Base-by-base conservation (phyloP, 2,888 invertebrate genomes). In the Hermaeophaga mercurialis region DNA sequence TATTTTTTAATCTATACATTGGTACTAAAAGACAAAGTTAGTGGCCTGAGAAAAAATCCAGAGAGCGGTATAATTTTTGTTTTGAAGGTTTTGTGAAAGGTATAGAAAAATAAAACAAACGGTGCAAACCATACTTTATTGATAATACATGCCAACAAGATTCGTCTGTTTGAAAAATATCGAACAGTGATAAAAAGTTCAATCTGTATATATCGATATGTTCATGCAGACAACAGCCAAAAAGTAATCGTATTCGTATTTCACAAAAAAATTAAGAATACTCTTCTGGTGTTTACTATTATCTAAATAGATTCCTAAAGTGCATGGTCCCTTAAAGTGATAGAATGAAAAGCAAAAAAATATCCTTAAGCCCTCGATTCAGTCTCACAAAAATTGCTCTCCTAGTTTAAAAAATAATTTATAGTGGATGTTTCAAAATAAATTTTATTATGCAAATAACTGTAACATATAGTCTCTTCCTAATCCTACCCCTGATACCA, bases 121-220 rank as follows among this genome's bases (percentile, higher is more conserved):
- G 57, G 56, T 64, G 62, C 56, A 63, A 65, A 59, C 59, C 58
- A 63, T 49, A 63, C 61, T 66, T 67, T 67, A 67, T 67, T 67
- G 56, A 65, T 62, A 62, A 57, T 62, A 64, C 67, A 66, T 66
- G 67, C 67, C 65, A 66, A 67, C 66, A 67, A 64, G 62, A 6
- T 22, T 19, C 19, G 44, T 59, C 54, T 55, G 55, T 56, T 58
- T 56, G 44, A 53, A 45, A 53, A 56, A 52, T 55, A 53, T 58
- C 41, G 55, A 50, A 31, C 17, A 22, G 26, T 44, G 28, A 41
- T 58, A 45, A 55, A 57, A 45, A 49, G 38, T 34, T 28, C 33
- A 55, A 36, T 41, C 9, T 48, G n/a, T 43, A 45, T 17, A 36
- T 36, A 38, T 54, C 43, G 43, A 43, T 43, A 43, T 43, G 49